A percentile compares a stretch with the other conserved stretches of the same genome.
phyloP scores from a whole-genome alignment of 2,797 vertebrate species.

The Cichlasoma orientale region DNA sequence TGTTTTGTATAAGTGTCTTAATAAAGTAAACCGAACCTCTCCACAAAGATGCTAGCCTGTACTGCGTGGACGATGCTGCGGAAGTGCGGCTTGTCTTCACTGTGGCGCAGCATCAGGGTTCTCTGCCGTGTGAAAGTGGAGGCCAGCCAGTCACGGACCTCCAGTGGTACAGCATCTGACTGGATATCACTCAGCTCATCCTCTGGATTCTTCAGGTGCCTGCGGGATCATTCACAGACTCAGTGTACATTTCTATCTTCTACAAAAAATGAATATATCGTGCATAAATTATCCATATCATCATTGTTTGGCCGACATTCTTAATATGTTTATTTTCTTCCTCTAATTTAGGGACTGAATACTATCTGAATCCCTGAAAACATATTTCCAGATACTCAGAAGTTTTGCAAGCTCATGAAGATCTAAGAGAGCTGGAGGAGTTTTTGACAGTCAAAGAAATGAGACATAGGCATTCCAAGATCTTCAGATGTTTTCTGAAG shows the following conservation, averaged over 20 bases:
- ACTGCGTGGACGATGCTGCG: constrained; percentile 95
- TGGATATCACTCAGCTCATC: constrained; percentile 94
- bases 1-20: background rate
- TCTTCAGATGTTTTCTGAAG: no score
- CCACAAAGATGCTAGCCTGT: constrained; percentile 97
- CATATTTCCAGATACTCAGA: no score
- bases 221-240: constrained; percentile 48
- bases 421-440: no score
- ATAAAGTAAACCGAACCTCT: constrained; percentile 81
- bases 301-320: background rate
- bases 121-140: constrained; percentile 94
- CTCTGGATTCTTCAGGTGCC: constrained; percentile 88
- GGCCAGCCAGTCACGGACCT: constrained; percentile 96
- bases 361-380: no score
- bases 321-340: no score
- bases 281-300: background rate
- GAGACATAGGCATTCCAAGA: no score
- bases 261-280: background rate
- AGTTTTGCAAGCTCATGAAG: no score
- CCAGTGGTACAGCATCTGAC: constrained; percentile 91
- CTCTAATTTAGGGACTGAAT: no score
- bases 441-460: no score
- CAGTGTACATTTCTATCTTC: background rate
- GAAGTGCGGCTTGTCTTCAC: constrained; percentile 92
- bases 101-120: constrained; percentile 86